phyloP scores from a whole-genome alignment of 1,140 invertebrate species.

The Drosophila lacertosa region DNA sequence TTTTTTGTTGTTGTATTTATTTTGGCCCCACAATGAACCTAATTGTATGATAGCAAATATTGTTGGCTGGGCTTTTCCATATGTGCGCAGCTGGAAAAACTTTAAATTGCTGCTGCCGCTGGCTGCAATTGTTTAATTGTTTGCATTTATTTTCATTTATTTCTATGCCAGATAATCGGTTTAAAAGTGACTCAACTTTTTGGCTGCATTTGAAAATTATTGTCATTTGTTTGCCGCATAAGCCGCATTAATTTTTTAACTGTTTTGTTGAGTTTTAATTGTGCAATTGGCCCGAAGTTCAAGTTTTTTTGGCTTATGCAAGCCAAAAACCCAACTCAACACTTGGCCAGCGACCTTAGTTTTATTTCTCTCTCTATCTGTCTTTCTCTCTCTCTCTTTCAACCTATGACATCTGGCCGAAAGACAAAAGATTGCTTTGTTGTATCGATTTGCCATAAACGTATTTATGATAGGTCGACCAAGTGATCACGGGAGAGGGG shows the following conservation, averaged over 20 bases:
- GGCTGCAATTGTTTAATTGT: constrained; percentile 80
- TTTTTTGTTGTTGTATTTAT: constrained; percentile 36
- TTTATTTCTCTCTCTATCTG: constrained; percentile 6
- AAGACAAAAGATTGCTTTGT: constrained; percentile 26
- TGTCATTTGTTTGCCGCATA: constrained; percentile 72
- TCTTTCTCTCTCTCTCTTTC: constrained; percentile 14
- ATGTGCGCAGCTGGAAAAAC: constrained; percentile 35
- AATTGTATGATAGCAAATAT: constrained; percentile 37
- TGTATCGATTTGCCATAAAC: constrained; percentile 64
- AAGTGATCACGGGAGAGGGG: neutral
- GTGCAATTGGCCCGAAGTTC: constrained; percentile 57
- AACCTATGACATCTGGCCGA: constrained; percentile 54
- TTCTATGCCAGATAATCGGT: constrained; percentile 56
- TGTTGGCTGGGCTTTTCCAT: constrained; percentile 29
- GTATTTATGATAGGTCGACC: neutral
- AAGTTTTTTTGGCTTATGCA: constrained; percentile 55
- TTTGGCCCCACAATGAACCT: constrained; percentile 29
- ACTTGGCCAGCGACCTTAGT: constrained; percentile 56
- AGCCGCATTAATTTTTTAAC: constrained; percentile 67
- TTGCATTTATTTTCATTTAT: constrained; percentile 39
- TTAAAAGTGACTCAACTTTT: constrained; percentile 71
- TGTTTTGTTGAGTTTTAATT: constrained; percentile 66
- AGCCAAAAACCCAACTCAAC: constrained; percentile 23
- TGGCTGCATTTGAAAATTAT: constrained; percentile 67
- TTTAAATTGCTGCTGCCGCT: constrained; percentile 60